Evolutionary conservation across 1,140 invertebrate genomes (phyloP).

Genomic region (Diabrotica virgifera): DNA sequence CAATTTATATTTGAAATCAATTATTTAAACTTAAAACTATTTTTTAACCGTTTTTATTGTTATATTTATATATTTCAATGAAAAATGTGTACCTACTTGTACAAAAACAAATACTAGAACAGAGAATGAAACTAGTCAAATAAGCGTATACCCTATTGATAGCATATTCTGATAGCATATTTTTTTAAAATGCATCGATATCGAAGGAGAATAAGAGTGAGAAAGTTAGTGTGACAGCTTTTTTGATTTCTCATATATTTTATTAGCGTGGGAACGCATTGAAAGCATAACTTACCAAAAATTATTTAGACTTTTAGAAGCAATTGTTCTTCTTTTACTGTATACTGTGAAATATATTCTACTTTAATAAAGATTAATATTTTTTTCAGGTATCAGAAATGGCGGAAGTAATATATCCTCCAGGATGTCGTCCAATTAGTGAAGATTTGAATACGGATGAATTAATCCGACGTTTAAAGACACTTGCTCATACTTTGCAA

Average conservation of each 20-base stretch:
- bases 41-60: too few species aligned
- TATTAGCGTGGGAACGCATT: too few species aligned
- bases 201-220: neutral
- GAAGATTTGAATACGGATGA: slow-evolving; percentile 95
- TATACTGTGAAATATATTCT: neutral
- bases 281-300: neutral
- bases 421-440: slow-evolving; percentile 81
- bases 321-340: neutral
- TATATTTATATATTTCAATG: too few species aligned
- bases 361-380: slow-evolving; percentile 12
- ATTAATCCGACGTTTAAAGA: slow-evolving; percentile 88
- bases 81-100: too few species aligned
- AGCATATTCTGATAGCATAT: too few species aligned
- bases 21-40: too few species aligned
- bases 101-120: too few species aligned
- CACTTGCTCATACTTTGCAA: slow-evolving; percentile 89
- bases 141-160: too few species aligned
- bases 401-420: slow-evolving; percentile 82
- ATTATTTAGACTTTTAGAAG: neutral
- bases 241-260: too few species aligned
- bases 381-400: slow-evolving; percentile 49
- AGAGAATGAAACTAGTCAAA: too few species aligned
- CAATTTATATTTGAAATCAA: too few species aligned
- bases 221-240: neutral
- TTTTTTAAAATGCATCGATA: too few species aligned